phyloP scores from a whole-genome alignment of 2,888 invertebrate genomes.

The Trichopoda pennipes region DNA sequence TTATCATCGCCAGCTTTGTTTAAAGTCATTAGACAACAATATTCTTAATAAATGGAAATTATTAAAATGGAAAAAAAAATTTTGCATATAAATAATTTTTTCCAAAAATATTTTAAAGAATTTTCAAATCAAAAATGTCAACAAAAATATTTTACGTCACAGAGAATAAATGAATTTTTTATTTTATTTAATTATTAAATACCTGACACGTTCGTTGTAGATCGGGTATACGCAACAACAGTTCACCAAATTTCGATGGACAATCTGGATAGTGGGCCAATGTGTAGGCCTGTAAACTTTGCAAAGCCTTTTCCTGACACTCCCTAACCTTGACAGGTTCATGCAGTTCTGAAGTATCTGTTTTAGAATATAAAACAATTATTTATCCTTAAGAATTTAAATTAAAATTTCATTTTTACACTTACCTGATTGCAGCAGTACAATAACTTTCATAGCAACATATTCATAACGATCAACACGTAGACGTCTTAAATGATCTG shows the following conservation, averaged over 20 bases:
- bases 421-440: slow-evolving; percentile 93
- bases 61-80: too few species aligned
- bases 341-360: slow-evolving; percentile 94
- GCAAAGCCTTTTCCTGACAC: slow-evolving; percentile 95
- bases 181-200: too few species aligned
- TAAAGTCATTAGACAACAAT: too few species aligned
- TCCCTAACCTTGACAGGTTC: slow-evolving; percentile 96
- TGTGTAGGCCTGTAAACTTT: slow-evolving; percentile 95
- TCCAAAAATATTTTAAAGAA: too few species aligned
- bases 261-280: slow-evolving; percentile 93
- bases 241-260: slow-evolving; percentile 96
- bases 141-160: too few species aligned
- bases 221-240: slow-evolving; percentile 95
- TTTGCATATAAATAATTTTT: too few species aligned
- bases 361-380: background rate
- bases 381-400: background rate
- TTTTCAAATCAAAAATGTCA: too few species aligned
- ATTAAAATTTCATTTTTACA: slow-evolving; percentile 11
- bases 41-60: too few species aligned
- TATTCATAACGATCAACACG: slow-evolving; percentile 97
- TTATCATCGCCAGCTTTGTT: too few species aligned
- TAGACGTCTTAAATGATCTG: slow-evolving; percentile 93
- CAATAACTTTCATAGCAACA: slow-evolving; percentile 97
- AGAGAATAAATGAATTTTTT: too few species aligned
- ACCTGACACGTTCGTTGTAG: slow-evolving; percentile 96